These are phyloP conservation scores for Nomada fucata DNA, from an alignment of 2,888 invertebrate species.

Conservation along the genomic window DNA sequence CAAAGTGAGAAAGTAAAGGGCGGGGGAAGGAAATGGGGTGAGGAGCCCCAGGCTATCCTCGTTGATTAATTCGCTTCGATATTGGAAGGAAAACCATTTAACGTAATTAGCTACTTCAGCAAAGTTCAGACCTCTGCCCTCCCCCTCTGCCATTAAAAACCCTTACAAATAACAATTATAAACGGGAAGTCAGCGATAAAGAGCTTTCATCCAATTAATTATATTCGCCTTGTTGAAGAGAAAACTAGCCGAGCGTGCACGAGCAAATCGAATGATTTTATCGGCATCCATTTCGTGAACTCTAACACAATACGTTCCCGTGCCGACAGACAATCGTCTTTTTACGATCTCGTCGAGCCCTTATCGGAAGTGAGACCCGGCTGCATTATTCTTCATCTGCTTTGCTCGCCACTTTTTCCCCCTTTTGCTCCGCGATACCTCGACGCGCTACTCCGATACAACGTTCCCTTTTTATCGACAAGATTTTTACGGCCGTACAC, in stretches of 20 bases:
- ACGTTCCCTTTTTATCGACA: constrained; percentile 43
- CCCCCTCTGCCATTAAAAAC: constrained; percentile 18
- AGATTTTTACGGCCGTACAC: constrained; percentile 47
- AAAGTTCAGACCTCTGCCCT: constrained; percentile 12
- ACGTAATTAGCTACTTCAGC: constrained; percentile 47
- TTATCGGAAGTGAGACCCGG: constrained; percentile 42
- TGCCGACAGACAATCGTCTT: constrained; percentile 36
- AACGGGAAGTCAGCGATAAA: constrained; percentile 42
- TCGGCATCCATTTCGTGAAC: constrained; percentile 39
- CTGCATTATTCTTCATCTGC: not conserved
- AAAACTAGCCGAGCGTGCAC: constrained; percentile 30
- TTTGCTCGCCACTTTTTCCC: not conserved
- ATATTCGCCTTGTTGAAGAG: constrained; percentile 27
- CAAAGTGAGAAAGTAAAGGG: constrained; percentile 41
- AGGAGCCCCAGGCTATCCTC: constrained; percentile 24
- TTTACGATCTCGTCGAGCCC: constrained; percentile 41
- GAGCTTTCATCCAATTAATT: constrained; percentile 56
- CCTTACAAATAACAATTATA: constrained; percentile 49
- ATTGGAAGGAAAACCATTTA: constrained; percentile 49
- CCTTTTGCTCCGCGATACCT: constrained; percentile 16
- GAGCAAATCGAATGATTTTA: constrained; percentile 47
- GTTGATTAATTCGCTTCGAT: constrained; percentile 49
- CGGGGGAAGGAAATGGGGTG: not conserved
- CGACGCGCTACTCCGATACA: constrained; percentile 18
- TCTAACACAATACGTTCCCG: constrained; percentile 10